Conservation (phyloP, 2,113 vertebrate genomes). For the Otis tarda region DNA sequence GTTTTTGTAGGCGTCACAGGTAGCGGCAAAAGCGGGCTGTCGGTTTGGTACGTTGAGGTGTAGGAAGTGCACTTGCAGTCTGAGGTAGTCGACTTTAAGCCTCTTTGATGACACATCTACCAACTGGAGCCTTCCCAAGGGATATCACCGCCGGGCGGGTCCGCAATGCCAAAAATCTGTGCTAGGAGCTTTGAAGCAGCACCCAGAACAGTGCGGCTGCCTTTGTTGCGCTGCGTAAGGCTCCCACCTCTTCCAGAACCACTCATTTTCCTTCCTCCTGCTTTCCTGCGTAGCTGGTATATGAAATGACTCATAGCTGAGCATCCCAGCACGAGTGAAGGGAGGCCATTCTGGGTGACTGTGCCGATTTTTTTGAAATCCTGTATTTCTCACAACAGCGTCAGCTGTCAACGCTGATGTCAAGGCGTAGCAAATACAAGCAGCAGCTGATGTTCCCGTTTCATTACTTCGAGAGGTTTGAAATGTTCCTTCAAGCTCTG, state of each 20-base stretch:
- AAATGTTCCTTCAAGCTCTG: background rate
- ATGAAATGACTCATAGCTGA: background rate
- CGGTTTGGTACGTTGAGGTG: background rate
- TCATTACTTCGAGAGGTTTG: background rate
- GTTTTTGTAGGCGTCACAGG: background rate
- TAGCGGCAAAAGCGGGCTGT: background rate
- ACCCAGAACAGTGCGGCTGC: background rate
- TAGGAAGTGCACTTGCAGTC: background rate
- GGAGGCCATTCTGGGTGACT: no score
- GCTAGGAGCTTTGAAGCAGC: background rate
- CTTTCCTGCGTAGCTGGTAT: accelerated
- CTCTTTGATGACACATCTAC: background rate
- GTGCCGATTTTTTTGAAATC: background rate
- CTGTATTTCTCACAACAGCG: background rate
- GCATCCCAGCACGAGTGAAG: background rate
- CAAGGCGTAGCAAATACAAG: background rate
- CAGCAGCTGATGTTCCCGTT: background rate
- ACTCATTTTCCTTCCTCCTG: background rate
- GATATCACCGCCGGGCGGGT: background rate
- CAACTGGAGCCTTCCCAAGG: background rate
- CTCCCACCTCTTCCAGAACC: background rate
- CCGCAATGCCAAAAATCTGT: background rate
- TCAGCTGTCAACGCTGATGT: background rate
- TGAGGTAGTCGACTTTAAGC: background rate
- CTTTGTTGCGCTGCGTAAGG: background rate